Conservation (phyloP, 2,888 invertebrate genomes). For the Cheilosia vulpina region DNA sequence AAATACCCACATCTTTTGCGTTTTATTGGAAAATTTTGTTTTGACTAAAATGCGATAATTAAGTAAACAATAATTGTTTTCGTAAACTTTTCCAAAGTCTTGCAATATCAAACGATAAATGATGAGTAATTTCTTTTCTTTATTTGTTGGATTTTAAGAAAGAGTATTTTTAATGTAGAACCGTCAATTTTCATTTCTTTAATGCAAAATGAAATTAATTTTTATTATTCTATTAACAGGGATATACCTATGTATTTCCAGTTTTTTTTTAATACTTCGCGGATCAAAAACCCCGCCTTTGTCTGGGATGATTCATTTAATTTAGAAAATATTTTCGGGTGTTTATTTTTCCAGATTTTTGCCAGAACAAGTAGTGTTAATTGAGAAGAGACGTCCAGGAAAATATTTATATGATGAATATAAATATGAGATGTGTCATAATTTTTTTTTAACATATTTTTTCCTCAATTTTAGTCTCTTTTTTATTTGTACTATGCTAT, state of each 20-base stretch:
- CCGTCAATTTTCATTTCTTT: neutral
- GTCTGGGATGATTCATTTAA: neutral
- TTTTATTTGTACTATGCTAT: too few species aligned
- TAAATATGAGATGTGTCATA: too few species aligned
- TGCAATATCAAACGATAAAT: slow-evolving; percentile 9
- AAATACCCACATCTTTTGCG: too few species aligned
- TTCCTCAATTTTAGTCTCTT: too few species aligned
- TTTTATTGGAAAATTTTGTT: neutral
- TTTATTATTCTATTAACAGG: slow-evolving; percentile 23
- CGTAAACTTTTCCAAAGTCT: neutral
- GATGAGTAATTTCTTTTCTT: neutral
- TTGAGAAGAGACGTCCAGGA: too few species aligned
- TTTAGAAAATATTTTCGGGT: neutral
- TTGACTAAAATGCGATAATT: neutral
- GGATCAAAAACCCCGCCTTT: neutral
- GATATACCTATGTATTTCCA: too few species aligned
- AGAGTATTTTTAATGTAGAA: slow-evolving; percentile 18
- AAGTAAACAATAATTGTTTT: slow-evolving; percentile 16
- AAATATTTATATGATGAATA: too few species aligned
- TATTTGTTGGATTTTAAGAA: neutral
- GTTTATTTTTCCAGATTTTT: too few species aligned
- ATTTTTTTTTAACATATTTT: too few species aligned
- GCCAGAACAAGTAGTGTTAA: too few species aligned
- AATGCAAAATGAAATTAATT: neutral
- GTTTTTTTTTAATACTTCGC: neutral